Conservation (phyloP, 1,140 invertebrate species). For the Eufriesea mexicana region DNA sequence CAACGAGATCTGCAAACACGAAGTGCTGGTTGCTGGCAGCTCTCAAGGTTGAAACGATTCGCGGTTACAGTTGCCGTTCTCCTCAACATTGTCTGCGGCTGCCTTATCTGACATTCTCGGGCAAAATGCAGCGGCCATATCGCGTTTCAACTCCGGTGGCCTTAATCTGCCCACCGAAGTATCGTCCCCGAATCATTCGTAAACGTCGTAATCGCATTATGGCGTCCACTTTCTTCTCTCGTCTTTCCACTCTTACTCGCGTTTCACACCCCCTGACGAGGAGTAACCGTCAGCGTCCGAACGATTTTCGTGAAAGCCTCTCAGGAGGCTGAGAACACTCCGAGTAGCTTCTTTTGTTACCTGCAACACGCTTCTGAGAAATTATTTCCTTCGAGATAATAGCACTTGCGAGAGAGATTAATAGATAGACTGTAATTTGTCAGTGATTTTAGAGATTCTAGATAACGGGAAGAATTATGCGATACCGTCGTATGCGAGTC, state of each 20-base stretch:
- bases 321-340: not conserved
- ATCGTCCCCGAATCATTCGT: conserved; percentile 67
- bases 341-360: no score
- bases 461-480: no score
- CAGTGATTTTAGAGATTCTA: no score
- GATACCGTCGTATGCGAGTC: no score
- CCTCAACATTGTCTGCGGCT: conserved; percentile 14
- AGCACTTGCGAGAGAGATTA: no score
- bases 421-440: no score
- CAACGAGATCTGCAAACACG: not conserved
- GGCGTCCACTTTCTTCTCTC: conserved; percentile 22
- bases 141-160: conserved; percentile 73
- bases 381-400: no score
- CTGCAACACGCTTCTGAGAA: no score
- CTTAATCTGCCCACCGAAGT: conserved; percentile 61
- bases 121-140: conserved; percentile 50
- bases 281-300: not conserved
- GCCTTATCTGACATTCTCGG: conserved; percentile 31
- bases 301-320: conserved; percentile 44
- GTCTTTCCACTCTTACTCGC: conserved; percentile 50
- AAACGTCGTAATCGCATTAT: conserved; percentile 68
- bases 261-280: conserved; percentile 37
- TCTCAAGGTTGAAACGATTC: not conserved
- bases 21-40: not conserved
- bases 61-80: not conserved